Base-by-base conservation (phyloP, 2,113 vertebrate genomes). In the Sapayoa aenigma region DNA sequence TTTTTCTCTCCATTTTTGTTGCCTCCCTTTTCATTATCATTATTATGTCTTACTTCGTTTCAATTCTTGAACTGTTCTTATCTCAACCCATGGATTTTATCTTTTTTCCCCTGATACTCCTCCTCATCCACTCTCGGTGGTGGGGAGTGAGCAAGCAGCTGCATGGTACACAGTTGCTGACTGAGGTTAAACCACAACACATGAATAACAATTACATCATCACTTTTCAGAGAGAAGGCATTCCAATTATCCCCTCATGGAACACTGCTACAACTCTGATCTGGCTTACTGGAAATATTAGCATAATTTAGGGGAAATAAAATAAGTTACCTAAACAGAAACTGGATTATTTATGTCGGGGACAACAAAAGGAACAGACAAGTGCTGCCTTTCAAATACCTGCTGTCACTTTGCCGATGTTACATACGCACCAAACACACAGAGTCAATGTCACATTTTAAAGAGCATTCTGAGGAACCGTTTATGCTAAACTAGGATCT, bases 111-210 rank as follows among this genome's bases (percentile, higher is more conserved):
- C 33, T 24, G 44, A 11, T 24, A 59, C 52, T 44, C 50, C 22
- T 44, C 44, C 44, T 39, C 16, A 53, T n/a, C 46, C 0, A 0
- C 23, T 75, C 0, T 0, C 33, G 37, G 37, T 24, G 37, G 60
- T 52, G n/a, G 23, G 15, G 19, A 59, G 52, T 21, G 19, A 59
- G 46, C 27, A 23, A 59, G 59, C 1, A 14, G 52, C 44, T 74
- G 52, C 33, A 20, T 2, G 42, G 12, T 30, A 81, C 44, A 59
- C n/a, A 17, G 46, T 3, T 53, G 39, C 28, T 68, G 39, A 47
- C 69, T 52, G 53, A 75, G 46, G 60, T 60, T 46, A 68, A 60
- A 60, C 53, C 78, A 67, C 24, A 52, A 75, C 53, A 80, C 21
- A 56, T 18, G 90, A 58, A 71, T 41, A 92, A 71, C 41, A 76